These are phyloP conservation scores for Opisthograptis luteolata DNA, from an alignment of 2,888 invertebrate genomes.

Conservation along the genomic window DNA sequence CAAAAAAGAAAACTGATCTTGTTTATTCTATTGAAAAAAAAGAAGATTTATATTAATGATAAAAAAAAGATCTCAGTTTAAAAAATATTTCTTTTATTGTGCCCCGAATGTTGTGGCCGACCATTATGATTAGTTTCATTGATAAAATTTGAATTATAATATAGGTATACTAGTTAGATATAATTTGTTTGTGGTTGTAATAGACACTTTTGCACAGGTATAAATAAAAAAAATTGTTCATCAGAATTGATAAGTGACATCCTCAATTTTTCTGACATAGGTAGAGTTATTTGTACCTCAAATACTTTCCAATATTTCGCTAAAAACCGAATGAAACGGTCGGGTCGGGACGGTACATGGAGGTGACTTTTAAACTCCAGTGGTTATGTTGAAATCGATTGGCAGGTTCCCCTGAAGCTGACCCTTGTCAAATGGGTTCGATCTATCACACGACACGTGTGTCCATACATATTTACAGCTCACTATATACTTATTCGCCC, in stretches of 20 bases:
- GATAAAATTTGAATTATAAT: too few species aligned
- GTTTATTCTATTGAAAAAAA: too few species aligned
- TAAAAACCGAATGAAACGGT: conserved; percentile 1
- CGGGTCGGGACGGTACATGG: neutral
- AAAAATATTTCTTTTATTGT: too few species aligned
- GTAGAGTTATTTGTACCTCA: neutral
- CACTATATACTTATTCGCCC: neutral
- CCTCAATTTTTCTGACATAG: neutral
- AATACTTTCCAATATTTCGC: conserved; percentile 5
- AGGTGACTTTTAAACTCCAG: conserved; percentile 25
- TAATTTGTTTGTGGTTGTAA: too few species aligned
- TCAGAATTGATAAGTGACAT: neutral
- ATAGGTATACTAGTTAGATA: too few species aligned
- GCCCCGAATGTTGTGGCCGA: too few species aligned
- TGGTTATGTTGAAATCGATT: conserved; percentile 35
- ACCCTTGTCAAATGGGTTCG: conserved; percentile 56
- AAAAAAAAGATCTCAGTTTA: too few species aligned
- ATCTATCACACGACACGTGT: conserved; percentile 41
- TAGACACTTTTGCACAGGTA: too few species aligned
- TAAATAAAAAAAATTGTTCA: too few species aligned
- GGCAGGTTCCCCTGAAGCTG: conserved; percentile 37
- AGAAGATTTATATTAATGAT: too few species aligned
- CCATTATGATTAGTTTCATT: too few species aligned
- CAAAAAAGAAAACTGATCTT: too few species aligned
- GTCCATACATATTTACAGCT: neutral